Evolutionary conservation across 1,140 invertebrate genomes (phyloP).

Genomic region (Calephelis nemesis): DNA sequence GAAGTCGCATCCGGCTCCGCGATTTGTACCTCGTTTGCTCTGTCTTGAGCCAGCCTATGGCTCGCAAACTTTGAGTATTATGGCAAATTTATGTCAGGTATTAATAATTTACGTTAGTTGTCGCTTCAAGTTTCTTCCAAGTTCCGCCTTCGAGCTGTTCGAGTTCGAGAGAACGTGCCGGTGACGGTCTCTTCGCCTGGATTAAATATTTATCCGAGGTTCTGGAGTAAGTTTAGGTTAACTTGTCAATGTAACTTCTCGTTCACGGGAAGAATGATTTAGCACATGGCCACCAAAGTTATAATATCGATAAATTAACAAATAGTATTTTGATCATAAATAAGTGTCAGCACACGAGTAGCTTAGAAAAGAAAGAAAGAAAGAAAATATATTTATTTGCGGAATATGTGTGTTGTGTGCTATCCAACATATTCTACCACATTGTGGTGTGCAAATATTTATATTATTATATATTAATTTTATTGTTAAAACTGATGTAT

Average conservation of each 20-base stretch:
- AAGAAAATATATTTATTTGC: no score
- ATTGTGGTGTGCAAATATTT: no score
- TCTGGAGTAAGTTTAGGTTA: constrained; percentile 50
- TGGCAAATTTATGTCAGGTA: constrained; percentile 78
- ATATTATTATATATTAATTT: no score
- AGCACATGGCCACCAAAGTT: constrained; percentile 13
- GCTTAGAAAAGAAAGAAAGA: no score
- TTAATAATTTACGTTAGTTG: constrained; percentile 77
- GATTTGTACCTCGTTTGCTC: constrained; percentile 72
- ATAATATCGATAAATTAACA: neutral
- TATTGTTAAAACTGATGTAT: no score
- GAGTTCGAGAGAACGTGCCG: constrained; percentile 51
- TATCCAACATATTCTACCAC: no score
- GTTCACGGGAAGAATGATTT: constrained; percentile 25
- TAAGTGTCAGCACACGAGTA: no score
- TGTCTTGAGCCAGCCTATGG: constrained; percentile 51
- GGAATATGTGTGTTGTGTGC: no score
- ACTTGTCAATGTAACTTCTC: constrained; percentile 52
- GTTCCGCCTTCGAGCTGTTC: constrained; percentile 41
- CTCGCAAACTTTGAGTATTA: constrained; percentile 61
- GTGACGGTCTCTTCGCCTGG: constrained; percentile 58
- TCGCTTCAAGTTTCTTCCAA: constrained; percentile 60
- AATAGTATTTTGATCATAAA: neutral
- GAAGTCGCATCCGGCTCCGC: constrained; percentile 48
- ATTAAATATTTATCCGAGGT: constrained; percentile 73